Evolutionary conservation across 2,113 vertebrate species (phyloP).

Genomic region (Ptychochromis oligacanthus): DNA sequence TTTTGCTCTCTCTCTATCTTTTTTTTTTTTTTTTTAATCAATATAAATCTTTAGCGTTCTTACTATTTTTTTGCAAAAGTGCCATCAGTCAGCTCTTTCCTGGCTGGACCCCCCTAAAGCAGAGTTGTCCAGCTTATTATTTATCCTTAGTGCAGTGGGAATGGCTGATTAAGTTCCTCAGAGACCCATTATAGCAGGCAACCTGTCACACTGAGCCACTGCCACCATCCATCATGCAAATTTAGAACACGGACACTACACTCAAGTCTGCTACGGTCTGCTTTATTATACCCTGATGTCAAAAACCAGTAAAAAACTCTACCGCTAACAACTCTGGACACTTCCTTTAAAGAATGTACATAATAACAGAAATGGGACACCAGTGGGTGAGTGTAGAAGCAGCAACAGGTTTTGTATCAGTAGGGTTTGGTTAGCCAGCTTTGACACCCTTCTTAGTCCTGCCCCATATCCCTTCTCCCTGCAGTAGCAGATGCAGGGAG

Average conservation of each 20-base stretch:
- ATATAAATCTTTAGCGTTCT: not conserved
- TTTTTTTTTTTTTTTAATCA: accelerated
- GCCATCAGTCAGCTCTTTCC: conserved; percentile 42
- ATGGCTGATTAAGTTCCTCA: conserved; percentile 74
- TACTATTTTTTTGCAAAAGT: conserved; percentile 36
- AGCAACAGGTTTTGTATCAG: conserved; percentile 64
- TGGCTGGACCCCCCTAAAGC: conserved; percentile 40
- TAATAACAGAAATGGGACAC: conserved; percentile 72
- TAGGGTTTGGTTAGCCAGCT: conserved; percentile 52
- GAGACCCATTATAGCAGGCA: conserved; percentile 78
- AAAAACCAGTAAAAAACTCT: conserved; percentile 62
- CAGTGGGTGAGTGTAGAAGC: conserved; percentile 21
- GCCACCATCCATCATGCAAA: conserved; percentile 81
- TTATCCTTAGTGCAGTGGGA: conserved; percentile 67
- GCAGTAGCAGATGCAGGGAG: conserved; percentile 69
- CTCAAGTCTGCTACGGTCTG: conserved; percentile 50
- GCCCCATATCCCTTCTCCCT: conserved; percentile 36
- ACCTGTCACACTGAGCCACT: conserved; percentile 68
- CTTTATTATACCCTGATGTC: conserved; percentile 66
- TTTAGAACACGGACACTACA: conserved; percentile 59
- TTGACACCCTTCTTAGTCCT: conserved; percentile 52
- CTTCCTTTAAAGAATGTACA: conserved; percentile 48
- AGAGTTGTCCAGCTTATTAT: conserved; percentile 65
- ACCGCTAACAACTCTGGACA: conserved; percentile 75
- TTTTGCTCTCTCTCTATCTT: not conserved